Percentiles rank a stretch among this genome's conserved stretches.
phyloP scores from a whole-genome alignment of 2,888 invertebrate genomes.

The Ormyrus nitidulus region DNA sequence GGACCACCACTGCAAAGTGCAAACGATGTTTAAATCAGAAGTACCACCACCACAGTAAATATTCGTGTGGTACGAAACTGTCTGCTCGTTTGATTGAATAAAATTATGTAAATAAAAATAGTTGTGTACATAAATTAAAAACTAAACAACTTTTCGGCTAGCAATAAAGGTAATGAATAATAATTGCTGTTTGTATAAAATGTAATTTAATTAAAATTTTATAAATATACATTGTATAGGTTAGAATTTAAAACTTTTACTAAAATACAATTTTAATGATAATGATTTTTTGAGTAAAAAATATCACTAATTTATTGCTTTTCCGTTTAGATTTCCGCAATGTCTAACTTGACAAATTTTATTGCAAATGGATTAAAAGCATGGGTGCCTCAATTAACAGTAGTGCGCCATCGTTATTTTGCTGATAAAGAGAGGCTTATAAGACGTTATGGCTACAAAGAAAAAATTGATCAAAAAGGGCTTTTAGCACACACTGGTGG shows the following conservation, averaged over 20 bases:
- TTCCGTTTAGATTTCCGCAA: slow-evolving; percentile 21
- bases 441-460: slow-evolving; percentile 84
- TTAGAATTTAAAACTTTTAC: not conserved
- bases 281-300: not conserved
- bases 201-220: too few species aligned
- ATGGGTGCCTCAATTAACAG: slow-evolving; percentile 73
- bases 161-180: too few species aligned
- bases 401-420: slow-evolving; percentile 79
- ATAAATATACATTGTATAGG: not conserved
- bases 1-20: too few species aligned
- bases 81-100: too few species aligned
- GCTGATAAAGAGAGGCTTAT: slow-evolving; percentile 76
- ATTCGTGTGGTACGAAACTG: too few species aligned
- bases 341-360: slow-evolving; percentile 45
- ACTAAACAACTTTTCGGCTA: too few species aligned
- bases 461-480: slow-evolving; percentile 82
- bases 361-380: slow-evolving; percentile 25
- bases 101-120: too few species aligned
- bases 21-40: too few species aligned
- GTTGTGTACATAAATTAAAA: not conserved
- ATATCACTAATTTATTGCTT: slow-evolving; percentile 1
- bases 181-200: too few species aligned
- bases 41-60: too few species aligned
- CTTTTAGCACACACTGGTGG: slow-evolving; percentile 82
- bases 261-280: not conserved